phyloP scores from a whole-genome alignment of 2,113 vertebrate species.

The Pygoscelis antarcticus region DNA sequence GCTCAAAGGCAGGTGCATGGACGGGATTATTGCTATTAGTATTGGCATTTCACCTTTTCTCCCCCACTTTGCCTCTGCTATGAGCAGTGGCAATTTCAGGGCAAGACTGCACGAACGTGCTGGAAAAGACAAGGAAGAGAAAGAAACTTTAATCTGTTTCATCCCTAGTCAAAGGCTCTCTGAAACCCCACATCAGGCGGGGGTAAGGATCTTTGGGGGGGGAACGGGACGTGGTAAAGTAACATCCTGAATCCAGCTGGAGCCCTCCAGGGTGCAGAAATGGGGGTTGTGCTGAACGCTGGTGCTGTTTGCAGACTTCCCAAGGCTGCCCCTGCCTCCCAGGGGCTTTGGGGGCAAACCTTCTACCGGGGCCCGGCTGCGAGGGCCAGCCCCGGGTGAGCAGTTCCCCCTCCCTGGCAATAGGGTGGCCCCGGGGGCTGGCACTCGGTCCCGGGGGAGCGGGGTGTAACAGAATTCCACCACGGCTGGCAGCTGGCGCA shows the following conservation, averaged over 20 bases:
- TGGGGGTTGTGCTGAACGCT: rapidly evolving
- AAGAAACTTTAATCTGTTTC: not conserved
- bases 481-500: not conserved
- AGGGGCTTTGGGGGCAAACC: not conserved
- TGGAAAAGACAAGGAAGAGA: not conserved
- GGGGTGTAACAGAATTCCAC: not conserved
- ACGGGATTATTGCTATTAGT: not conserved
- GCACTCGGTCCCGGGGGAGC: not conserved
- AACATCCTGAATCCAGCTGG: not conserved
- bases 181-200: not conserved
- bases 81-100: not conserved
- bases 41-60: not conserved
- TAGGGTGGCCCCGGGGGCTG: too few species aligned
- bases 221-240: not conserved
- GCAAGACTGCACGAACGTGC: not conserved
- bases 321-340: not conserved
- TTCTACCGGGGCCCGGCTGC: not conserved
- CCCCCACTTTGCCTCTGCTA: rapidly evolving
- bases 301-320: not conserved
- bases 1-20: not conserved
- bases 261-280: not conserved
- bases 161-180: not conserved
- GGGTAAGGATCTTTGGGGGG: not conserved
- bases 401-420: not conserved
- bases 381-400: not conserved